Conservation (phyloP, 2,888 invertebrate genomes). For the Chrysolina oricalcia region DNA sequence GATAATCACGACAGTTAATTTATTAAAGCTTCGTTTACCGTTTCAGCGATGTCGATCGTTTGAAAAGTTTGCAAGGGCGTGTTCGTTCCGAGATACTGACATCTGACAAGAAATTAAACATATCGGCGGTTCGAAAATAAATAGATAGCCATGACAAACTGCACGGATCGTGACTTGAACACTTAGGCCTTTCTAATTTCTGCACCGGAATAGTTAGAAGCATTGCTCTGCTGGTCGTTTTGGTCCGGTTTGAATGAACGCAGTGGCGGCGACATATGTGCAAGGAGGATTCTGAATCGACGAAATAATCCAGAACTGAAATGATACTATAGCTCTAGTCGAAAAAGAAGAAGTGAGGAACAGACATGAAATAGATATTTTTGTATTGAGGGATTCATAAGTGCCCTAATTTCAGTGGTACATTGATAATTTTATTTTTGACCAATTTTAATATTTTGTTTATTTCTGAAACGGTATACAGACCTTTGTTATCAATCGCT, state of each 20-base stretch:
- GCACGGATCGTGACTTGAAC: conserved; percentile 65
- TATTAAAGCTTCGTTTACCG: conserved; percentile 50
- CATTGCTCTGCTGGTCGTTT: conserved; percentile 36
- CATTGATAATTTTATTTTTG: too few relatives aligned
- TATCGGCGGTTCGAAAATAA: conserved; percentile 35
- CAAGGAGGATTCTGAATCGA: background rate
- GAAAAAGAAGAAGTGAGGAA: too few relatives aligned
- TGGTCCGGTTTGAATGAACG: conserved; percentile 3
- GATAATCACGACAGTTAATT: conserved; percentile 34
- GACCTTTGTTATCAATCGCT: too few relatives aligned
- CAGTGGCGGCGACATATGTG: conserved; percentile 31
- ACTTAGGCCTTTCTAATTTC: conserved; percentile 66
- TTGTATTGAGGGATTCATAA: too few relatives aligned
- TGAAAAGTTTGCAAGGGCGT: conserved; percentile 50
- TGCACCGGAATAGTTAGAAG: conserved; percentile 54
- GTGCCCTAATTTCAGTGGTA: too few relatives aligned
- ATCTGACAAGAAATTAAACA: conserved; percentile 51
- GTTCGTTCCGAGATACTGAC: conserved; percentile 51
- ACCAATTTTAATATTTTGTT: too few relatives aligned
- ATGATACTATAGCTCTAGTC: too few relatives aligned
- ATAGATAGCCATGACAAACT: conserved; percentile 45
- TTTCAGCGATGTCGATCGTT: conserved; percentile 24
- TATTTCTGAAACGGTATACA: too few relatives aligned
- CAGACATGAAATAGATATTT: too few relatives aligned
- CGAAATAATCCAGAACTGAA: too few relatives aligned